phyloP scores from a whole-genome alignment of 2,888 invertebrate species.

The Lamellibrachia satsuma region DNA sequence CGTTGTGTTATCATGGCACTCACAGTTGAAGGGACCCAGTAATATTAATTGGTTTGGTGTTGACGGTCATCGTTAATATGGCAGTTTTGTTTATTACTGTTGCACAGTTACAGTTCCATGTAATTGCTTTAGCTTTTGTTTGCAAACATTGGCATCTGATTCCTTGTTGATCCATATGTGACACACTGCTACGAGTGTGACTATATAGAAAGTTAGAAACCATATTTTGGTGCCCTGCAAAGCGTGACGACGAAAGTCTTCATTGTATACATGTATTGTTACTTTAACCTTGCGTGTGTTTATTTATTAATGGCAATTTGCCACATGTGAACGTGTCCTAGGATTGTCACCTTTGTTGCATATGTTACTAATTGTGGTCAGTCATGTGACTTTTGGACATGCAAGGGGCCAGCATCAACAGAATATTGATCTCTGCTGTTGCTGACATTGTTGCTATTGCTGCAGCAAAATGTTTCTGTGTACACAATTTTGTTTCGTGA shows the following conservation, averaged over 20 bases:
- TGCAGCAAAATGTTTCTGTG: not conserved
- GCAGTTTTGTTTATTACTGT: not conserved
- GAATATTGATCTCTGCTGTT: not conserved
- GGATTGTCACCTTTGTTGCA: not conserved
- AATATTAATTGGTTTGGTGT: slow-evolving; percentile 4
- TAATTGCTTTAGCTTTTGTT: not conserved
- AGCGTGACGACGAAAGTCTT: not conserved
- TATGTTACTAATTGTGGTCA: not conserved
- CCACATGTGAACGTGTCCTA: not conserved
- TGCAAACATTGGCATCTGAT: not conserved
- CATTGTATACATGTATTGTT: not conserved
- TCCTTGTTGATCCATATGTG: not conserved
- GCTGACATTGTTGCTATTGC: not conserved
- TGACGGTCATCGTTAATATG: not conserved
- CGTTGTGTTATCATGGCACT: not conserved
- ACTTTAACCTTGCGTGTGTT: not conserved
- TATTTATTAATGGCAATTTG: not conserved
- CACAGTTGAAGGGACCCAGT: not conserved
- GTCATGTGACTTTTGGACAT: not conserved
- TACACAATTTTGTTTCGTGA: not conserved
- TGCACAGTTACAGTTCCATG: not conserved
- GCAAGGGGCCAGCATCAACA: not conserved
- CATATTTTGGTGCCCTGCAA: not conserved
- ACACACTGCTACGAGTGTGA: not conserved
- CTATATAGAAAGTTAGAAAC: not conserved